These are phyloP conservation scores for Chromis chromis DNA, from an alignment of 2,797 vertebrate genomes.

Conservation along the genomic window DNA sequence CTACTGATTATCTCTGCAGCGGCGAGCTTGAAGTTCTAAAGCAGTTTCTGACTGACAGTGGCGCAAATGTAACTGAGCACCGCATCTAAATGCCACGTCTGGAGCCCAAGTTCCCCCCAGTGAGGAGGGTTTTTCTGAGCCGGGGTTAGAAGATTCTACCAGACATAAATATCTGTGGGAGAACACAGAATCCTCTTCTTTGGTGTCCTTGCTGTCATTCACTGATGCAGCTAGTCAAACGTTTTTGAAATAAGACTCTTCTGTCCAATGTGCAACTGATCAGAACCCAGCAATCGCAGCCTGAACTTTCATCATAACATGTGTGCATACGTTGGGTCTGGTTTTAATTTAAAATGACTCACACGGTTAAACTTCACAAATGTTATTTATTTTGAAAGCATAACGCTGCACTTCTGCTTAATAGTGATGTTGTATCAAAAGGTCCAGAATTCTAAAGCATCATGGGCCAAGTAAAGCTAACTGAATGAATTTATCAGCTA, in stretches of 20 bases:
- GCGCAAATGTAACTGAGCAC: slow-evolving; percentile 55
- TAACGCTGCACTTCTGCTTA: slow-evolving; percentile 45
- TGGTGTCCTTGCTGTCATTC: slow-evolving; percentile 57
- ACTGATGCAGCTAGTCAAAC: slow-evolving; percentile 25
- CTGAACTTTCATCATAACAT: slow-evolving; percentile 22
- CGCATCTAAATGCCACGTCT: slow-evolving; percentile 49
- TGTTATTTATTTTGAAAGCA: slow-evolving; percentile 66
- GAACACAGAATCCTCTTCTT: slow-evolving; percentile 37
- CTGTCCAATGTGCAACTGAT: slow-evolving; percentile 25
- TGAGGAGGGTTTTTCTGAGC: slow-evolving; percentile 29
- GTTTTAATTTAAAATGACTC: slow-evolving; percentile 65
- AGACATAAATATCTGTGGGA: slow-evolving; percentile 64
- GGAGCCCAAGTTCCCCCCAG: slow-evolving; percentile 34
- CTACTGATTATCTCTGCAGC: slow-evolving; percentile 59
- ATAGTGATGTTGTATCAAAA: slow-evolving; percentile 51
- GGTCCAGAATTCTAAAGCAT: slow-evolving; percentile 38
- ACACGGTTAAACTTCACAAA: slow-evolving; percentile 34
- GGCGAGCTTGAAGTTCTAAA: slow-evolving; percentile 47
- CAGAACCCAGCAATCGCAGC: slow-evolving; percentile 32
- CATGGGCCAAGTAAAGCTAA: slow-evolving; percentile 59
- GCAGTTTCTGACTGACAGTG: slow-evolving; percentile 56
- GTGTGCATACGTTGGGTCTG: slow-evolving; percentile 47
- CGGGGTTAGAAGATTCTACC: slow-evolving; percentile 30
- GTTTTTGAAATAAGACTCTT: slow-evolving; percentile 35
- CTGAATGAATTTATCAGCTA: slow-evolving; percentile 67